Evolutionary conservation across 2,113 vertebrate species (phyloP).

Genomic region (Danionella cerebrum): DNA sequence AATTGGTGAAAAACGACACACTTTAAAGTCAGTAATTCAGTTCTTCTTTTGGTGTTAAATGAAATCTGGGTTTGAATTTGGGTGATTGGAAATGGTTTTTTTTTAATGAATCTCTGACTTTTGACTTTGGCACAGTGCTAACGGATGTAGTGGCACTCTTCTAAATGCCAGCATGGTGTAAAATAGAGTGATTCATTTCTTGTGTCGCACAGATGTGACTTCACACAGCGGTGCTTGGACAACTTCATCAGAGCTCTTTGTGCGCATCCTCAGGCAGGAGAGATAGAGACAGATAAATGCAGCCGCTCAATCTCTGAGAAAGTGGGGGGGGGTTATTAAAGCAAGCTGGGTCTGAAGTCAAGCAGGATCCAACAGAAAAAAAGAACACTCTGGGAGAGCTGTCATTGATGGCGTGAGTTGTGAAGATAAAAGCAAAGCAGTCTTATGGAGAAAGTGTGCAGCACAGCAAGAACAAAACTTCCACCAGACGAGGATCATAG

Average conservation of each 20-base stretch:
- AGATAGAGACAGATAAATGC: not conserved
- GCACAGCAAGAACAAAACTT: slow-evolving; percentile 18
- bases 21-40: too few species aligned
- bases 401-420: slow-evolving; percentile 23
- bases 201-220: slow-evolving; percentile 16
- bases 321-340: not conserved
- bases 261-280: slow-evolving; percentile 1
- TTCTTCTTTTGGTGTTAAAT: too few species aligned
- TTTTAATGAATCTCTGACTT: not conserved
- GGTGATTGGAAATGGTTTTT: too few species aligned
- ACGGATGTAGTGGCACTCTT: not conserved
- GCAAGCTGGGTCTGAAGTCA: not conserved
- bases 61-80: too few species aligned
- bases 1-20: too few species aligned
- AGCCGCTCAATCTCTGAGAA: not conserved
- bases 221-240: slow-evolving; percentile 26
- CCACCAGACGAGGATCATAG: slow-evolving; percentile 5
- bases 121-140: not conserved
- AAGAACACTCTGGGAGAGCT: not conserved
- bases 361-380: not conserved
- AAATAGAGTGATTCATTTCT: slow-evolving; percentile 27
- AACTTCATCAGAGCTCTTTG: slow-evolving; percentile 12
- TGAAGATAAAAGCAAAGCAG: not conserved
- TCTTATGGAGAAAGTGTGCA: not conserved
- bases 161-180: slow-evolving; percentile 17